These are phyloP conservation scores for Leguminivora glycinivorella DNA, from an alignment of 1,140 invertebrate species.

Conservation along the genomic window DNA sequence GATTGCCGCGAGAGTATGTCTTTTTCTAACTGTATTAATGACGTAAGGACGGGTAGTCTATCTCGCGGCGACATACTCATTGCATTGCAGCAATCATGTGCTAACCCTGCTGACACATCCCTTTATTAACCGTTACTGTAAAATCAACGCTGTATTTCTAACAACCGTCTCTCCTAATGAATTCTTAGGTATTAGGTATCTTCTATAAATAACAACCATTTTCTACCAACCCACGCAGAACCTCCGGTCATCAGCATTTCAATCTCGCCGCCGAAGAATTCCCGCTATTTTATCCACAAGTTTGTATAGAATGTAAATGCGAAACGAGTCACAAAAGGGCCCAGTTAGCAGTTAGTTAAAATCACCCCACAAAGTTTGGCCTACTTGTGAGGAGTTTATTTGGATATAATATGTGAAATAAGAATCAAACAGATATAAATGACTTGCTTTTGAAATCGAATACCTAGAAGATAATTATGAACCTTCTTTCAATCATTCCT, in stretches of 20 bases:
- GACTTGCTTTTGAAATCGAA: background rate
- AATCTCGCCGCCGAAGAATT: background rate
- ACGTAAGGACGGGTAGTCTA: no score
- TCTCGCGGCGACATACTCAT: no score
- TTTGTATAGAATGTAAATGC: slow-evolving; percentile 35
- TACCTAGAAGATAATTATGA: background rate
- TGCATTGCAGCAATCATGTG: no score
- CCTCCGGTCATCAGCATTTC: background rate
- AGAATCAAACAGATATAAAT: slow-evolving; percentile 11
- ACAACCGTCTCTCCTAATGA: no score
- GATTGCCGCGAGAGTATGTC: no score
- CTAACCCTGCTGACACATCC: no score
- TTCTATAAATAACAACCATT: background rate
- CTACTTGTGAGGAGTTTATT: slow-evolving; percentile 30
- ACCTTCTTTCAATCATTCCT: no score
- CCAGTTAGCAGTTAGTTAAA: slow-evolving; percentile 32
- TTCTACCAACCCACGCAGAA: background rate
- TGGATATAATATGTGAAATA: slow-evolving; percentile 14
- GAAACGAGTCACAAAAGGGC: slow-evolving; percentile 36
- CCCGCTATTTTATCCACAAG: slow-evolving; percentile 8
- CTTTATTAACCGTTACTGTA: no score
- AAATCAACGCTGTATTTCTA: no score
- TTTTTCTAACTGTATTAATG: no score
- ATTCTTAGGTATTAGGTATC: no score
- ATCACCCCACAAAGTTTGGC: slow-evolving; percentile 34